phyloP scores from a whole-genome alignment of 2,888 invertebrate species.

The Pantelozetes paolii region DNA sequence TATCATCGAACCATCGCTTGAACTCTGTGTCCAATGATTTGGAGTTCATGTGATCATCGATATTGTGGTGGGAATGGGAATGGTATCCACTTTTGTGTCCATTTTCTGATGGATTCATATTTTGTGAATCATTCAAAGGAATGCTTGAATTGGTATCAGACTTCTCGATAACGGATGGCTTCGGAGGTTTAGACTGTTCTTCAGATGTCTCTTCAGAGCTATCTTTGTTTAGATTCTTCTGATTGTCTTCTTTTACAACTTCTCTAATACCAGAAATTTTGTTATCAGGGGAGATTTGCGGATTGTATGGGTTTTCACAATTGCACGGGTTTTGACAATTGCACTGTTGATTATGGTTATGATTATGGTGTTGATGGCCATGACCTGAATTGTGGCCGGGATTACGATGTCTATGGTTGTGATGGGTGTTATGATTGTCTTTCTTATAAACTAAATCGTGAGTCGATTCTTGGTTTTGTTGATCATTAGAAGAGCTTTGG shows the following conservation, averaged over 20 bases:
- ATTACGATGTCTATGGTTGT: background rate
- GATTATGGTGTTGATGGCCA: background rate
- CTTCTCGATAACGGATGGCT: background rate
- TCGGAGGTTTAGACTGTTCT: background rate
- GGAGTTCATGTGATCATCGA: background rate
- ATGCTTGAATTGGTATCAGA: background rate
- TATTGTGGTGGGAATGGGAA: background rate
- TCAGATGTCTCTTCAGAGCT: slow-evolving; percentile 11
- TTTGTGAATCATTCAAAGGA: background rate
- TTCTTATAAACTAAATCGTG: background rate
- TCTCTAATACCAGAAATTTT: background rate
- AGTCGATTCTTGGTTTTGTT: background rate
- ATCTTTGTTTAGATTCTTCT: background rate
- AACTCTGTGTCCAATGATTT: slow-evolving; percentile 11
- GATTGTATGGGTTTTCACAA: background rate
- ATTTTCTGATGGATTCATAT: background rate
- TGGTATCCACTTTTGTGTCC: background rate
- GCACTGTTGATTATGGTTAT: background rate
- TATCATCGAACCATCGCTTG: slow-evolving; percentile 28
- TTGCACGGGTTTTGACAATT: background rate
- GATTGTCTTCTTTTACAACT: background rate
- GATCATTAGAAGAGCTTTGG: background rate
- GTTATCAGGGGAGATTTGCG: too few relatives aligned
- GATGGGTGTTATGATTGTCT: slow-evolving; percentile 22
- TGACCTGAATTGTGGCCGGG: background rate